Conservation (phyloP, 2,797 vertebrate species). For the Schizopygopsis malacanthus region DNA sequence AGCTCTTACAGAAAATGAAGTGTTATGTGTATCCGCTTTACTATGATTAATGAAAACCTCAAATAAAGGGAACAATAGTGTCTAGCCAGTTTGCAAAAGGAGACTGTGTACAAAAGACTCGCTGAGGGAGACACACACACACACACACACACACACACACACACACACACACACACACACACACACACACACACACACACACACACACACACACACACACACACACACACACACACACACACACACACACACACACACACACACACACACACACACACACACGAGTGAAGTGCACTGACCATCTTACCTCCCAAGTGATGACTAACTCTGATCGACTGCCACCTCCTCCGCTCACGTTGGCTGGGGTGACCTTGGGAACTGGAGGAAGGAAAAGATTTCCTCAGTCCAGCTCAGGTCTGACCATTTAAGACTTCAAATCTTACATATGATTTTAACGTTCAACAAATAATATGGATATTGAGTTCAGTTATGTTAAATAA, state of each 20-base stretch:
- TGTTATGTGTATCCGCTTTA: slow-evolving; percentile 71
- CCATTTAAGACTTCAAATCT: background rate
- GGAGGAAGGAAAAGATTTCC: slow-evolving; percentile 59
- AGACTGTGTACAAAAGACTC: slow-evolving; percentile 40
- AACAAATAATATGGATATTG: background rate
- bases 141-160: background rate
- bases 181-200: background rate
- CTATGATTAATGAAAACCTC: slow-evolving; percentile 71
- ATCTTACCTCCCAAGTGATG: slow-evolving; percentile 97
- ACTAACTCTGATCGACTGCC: slow-evolving; percentile 97
- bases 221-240: no score
- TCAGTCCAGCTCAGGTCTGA: slow-evolving; percentile 13
- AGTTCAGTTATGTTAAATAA: background rate
- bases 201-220: background rate
- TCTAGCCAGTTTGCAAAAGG: slow-evolving; percentile 62
- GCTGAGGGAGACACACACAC: background rate
- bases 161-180: background rate
- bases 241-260: slow-evolving; percentile 3
- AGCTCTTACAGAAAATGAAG: slow-evolving; percentile 74
- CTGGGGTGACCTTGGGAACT: slow-evolving; percentile 96
- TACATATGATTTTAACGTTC: background rate
- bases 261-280: background rate
- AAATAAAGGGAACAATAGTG: slow-evolving; percentile 67
- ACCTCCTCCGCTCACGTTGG: slow-evolving; percentile 95
- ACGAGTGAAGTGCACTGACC: slow-evolving; percentile 23